Conservation (phyloP, 2,888 invertebrate genomes). For the Plagiodera versicolora region DNA sequence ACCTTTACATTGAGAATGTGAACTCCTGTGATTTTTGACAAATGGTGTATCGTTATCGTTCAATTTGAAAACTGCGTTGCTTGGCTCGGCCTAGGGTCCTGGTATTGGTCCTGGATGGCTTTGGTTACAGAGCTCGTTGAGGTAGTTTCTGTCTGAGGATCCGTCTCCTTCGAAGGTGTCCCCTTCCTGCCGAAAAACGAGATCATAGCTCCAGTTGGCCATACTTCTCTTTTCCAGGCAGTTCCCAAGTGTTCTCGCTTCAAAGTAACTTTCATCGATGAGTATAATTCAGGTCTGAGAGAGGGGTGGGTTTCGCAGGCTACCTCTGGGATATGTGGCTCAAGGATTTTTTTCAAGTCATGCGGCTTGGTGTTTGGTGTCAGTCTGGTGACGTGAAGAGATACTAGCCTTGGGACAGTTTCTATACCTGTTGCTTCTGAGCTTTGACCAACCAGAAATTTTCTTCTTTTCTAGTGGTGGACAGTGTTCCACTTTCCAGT, state of each 20-base stretch:
- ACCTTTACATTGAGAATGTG: too few relatives aligned
- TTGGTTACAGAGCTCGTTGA: constrained; percentile 2
- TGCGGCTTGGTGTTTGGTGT: constrained; percentile 1
- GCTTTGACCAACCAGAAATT: constrained; percentile 6
- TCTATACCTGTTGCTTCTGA: constrained; percentile 6
- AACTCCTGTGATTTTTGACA: too few relatives aligned
- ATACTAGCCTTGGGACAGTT: constrained; percentile 6
- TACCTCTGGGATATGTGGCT: constrained; percentile 7
- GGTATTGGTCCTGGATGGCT: constrained; percentile 1
- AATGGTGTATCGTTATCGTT: too few relatives aligned
- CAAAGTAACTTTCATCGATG: constrained; percentile 5
- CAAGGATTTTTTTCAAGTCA: constrained; percentile 3
- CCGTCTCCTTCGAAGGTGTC: constrained; percentile 5
- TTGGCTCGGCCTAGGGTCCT: too few relatives aligned
- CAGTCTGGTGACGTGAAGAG: constrained; percentile 1
- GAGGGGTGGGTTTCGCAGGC: constrained; percentile 3
- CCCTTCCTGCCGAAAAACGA: constrained; percentile 5
- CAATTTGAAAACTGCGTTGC: too few relatives aligned
- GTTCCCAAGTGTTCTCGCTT: background rate
- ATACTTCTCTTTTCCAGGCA: background rate
- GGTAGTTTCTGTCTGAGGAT: constrained; percentile 4
- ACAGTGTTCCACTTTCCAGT: constrained; percentile 4
- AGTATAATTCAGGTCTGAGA: constrained; percentile 3
- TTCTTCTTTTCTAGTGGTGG: constrained; percentile 6
- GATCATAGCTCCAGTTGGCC: background rate